Conservation (phyloP, 2,888 invertebrate species). For the Apomyelois bistriatella region DNA sequence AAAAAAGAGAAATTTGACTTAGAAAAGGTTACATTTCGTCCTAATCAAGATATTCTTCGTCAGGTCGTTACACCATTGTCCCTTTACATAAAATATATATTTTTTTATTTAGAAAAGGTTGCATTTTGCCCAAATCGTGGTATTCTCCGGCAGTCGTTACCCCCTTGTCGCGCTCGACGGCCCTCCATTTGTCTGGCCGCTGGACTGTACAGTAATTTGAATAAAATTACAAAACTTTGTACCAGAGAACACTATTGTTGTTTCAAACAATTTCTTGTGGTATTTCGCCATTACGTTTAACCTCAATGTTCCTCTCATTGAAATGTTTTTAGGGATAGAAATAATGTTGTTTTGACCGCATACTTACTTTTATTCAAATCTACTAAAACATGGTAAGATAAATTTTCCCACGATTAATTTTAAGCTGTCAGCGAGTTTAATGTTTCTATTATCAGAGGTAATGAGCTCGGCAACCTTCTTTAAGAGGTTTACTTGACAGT, state of each 20-base stretch:
- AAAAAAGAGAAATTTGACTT: background rate
- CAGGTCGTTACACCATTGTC: too few relatives aligned
- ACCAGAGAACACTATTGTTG: constrained; percentile 13
- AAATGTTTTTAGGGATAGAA: background rate
- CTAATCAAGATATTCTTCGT: background rate
- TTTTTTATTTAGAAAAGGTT: background rate
- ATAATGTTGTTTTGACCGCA: constrained; percentile 1
- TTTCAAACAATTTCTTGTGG: constrained; percentile 13
- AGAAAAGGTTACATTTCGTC: background rate
- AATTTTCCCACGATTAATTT: background rate
- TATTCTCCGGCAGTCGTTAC: constrained; percentile 15
- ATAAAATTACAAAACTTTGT: constrained; percentile 29
- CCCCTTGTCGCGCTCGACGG: constrained; percentile 29
- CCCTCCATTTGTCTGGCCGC: constrained; percentile 41
- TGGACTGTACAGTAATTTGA: constrained; percentile 57
- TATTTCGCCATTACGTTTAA: constrained; percentile 8
- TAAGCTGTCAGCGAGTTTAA: background rate
- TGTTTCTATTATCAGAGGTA: background rate
- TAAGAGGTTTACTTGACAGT: too few relatives aligned
- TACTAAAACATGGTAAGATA: background rate
- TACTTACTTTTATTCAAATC: background rate
- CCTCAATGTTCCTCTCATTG: constrained; percentile 3
- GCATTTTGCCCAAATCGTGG: background rate
- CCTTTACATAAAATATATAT: background rate
- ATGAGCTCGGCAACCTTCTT: too few relatives aligned